These are phyloP conservation scores for Hyppa rectilinea DNA, from an alignment of 2,888 invertebrate genomes.

Conservation along the genomic window DNA sequence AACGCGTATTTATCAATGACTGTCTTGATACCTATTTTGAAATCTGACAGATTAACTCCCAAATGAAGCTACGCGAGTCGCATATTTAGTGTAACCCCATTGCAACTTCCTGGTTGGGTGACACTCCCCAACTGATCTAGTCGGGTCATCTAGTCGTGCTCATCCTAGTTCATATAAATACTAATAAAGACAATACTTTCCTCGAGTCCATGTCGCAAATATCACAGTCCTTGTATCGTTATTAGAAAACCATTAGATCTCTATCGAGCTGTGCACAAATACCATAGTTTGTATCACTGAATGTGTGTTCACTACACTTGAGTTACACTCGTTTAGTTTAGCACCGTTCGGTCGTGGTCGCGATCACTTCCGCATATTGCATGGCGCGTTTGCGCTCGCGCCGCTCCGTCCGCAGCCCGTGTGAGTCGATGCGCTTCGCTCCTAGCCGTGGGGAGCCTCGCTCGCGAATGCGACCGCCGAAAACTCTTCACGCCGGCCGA, in stretches of 20 bases:
- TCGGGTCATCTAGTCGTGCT: constrained; percentile 14
- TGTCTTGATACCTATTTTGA: constrained; percentile 75
- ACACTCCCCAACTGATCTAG: constrained; percentile 58
- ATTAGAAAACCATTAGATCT: constrained; percentile 85
- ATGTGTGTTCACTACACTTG: constrained; percentile 86
- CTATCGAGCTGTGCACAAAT: constrained; percentile 84
- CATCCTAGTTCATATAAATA: constrained; percentile 38
- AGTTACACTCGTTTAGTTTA: constrained; percentile 80
- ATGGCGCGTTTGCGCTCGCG: constrained; percentile 79
- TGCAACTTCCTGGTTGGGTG: constrained; percentile 74
- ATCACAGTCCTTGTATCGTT: constrained; percentile 86
- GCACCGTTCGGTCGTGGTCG: constrained; percentile 75
- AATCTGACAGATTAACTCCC: constrained; percentile 75
- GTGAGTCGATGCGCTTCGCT: constrained; percentile 81
- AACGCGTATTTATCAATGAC: constrained; percentile 88
- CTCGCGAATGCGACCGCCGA: constrained; percentile 90
- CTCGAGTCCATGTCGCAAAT: constrained; percentile 88
- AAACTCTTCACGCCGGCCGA: constrained; percentile 88
- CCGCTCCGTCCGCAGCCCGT: constrained; percentile 75
- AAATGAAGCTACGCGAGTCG: constrained; percentile 76
- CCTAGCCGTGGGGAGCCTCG: constrained; percentile 86
- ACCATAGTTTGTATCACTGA: constrained; percentile 88
- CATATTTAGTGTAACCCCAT: constrained; percentile 68
- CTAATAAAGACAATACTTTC: constrained; percentile 86
- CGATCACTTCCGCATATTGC: constrained; percentile 90